Base-by-base conservation (phyloP, 1,140 invertebrate genomes). In the Camponotus vicinus region DNA sequence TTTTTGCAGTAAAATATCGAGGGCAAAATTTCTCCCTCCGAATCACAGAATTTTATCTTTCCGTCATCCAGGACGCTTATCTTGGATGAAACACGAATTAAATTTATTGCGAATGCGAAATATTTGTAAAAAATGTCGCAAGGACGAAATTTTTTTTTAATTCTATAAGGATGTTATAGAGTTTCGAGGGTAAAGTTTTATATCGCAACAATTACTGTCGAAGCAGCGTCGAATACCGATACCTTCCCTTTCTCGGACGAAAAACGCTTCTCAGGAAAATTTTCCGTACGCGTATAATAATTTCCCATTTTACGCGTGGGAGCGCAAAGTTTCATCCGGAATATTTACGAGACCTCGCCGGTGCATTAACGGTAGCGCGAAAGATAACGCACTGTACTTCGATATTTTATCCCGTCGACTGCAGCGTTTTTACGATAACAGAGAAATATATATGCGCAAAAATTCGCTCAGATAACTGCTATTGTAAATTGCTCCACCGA, bases 311-410 rank as follows among this genome's bases (percentile, higher is more conserved):
- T 75, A 75, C 79, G 67, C 57, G 57, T 21, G 69, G 69, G 13
- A 61, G 79, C 67, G 69, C 55, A 73, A 83, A 83, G 79, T 83
- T 83, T 75, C 27, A 69, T 49, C 55, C 27, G 55, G 69, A 61
- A 83, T 75, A 83, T 83, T 83, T 83, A 83, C 42, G 79, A 61
- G 69, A 52, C 52, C 55, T 40, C 69, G 55, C 49, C 64, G 55
- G 79, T 75, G 55, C 79, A 83, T 83, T 83, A 83, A 73, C 61
- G 69, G 69, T 57, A 34, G 40, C 37, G 40, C 40, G 40, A 18
- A 83, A 83, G 79, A 83, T 83, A 83, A 83, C 69, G 69, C 69
- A 55, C 55, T 52, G 79, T 75, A 83, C 79, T 83, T 83, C 55
- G 55, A 75, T 83, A 75, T 83, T 83, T 83, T 61, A 83, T 73